Base-by-base conservation (phyloP, 2,113 vertebrate species). In the Coryphaenoides rupestris region DNA sequence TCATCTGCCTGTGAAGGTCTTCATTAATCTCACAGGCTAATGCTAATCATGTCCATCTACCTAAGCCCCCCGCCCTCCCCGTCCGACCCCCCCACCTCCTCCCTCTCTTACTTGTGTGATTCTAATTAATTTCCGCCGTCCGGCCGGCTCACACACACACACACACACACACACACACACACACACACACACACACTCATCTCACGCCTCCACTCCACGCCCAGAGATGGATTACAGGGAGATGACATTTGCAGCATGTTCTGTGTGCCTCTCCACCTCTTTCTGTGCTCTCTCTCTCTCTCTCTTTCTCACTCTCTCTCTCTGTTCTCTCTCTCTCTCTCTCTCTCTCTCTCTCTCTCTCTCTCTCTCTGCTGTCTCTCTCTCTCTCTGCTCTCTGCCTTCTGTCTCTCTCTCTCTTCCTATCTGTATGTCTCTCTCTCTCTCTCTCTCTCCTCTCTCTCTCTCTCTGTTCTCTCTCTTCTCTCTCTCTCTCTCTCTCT, bases 1-100 rank as follows among this genome's bases (percentile, higher is more conserved):
- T 90, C 92, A 89, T 93, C 88, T 87, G 86, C 74, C 40, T 40
- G 84, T 83, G 76, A 92, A 91, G 89, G 92, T 95, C 93, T 95
- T 91, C 94, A 94, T 97, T 95, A 94, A 95, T 95, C 90, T 93
- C 88, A 64, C 83, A 86, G 89, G 80, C 87, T 89, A 81, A 91
- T 85, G 90, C 91, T 96, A 96, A 96, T 96, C 93, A 92, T 89
- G 92, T 92, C 86, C 77, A 72, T 84, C 77, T 84, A 91, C 92
- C 69, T 84, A 85, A 88, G 84, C 83, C 86, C 87, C 76, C 72
- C 76, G 5, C 12, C 54, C n/a, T n/a, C n/a, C n/a, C n/a, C n/a
- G n/a, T n/a, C n/a, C n/a, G n/a, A n/a, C n/a, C n/a, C n/a, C n/a
- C n/a, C n/a, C 7, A 14, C 47, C 47, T 17, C 19, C 21, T 21